Evolutionary conservation across 2,113 vertebrate species (phyloP), one percentile per base, ranked within the genome.

Genomic region (Bungarus multicinctus): DNA sequence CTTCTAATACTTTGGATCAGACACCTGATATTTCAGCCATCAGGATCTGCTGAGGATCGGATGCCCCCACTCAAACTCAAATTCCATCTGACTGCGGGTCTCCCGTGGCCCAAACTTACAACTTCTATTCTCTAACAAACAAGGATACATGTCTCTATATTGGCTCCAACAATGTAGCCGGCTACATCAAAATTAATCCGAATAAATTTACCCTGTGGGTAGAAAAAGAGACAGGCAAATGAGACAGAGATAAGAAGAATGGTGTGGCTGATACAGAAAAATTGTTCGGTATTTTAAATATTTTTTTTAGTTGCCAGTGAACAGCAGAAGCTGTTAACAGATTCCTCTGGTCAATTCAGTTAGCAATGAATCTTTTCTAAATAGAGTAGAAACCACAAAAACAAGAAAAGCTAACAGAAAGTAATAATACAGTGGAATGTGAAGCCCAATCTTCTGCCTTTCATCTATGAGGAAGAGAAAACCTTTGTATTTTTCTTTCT

Each of bases 131-230:
- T 4, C 57, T 18, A 81, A 12, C 0, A 3, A 3, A 45, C 43
- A 93, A 98, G 98, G 98, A 99, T 99, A 99, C 98, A 99, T 85
- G 98, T 99, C 97, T 99, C 98, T 50, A 99, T 99, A 95, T 99
- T 99, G 96, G 98, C 98, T n/a, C 98, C 98, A 87, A 99, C 98
- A 25, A 99, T 99, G 96, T 99, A 99, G 54, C 98, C 98, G 0
- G 98, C 98, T 39, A 99, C 98, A 2, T 99, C 98, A 27, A 99
- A 99, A 97, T 99, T 99, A 96, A 99, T 98, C 81, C 98, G 97
- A 96, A 99, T 99, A 97, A 99, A 99, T 93, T 99, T 99, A 53
- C 98, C 98, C 98, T 99, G 50, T 9, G 53, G 25, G 58, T 52
- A 27, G 39, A n/a, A 43, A 50, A 2, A n/a, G 14, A 9, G 2